A percentile compares a stretch with the other conserved stretches of the same genome.
phyloP scores from a whole-genome alignment of 2,888 invertebrate genomes.

The Timema cristinae region DNA sequence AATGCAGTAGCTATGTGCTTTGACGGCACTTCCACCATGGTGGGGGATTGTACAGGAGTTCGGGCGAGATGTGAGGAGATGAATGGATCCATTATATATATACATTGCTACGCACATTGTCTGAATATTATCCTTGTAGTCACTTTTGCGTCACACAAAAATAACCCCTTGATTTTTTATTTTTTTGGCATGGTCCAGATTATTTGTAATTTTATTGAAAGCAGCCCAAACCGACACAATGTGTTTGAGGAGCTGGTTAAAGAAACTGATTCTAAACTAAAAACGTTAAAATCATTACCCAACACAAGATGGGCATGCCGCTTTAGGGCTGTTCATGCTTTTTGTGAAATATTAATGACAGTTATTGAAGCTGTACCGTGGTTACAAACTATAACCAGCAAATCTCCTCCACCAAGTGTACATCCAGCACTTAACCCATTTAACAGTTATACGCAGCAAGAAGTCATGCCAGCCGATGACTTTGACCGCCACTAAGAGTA shows the following conservation, averaged over 20 bases:
- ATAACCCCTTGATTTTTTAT: background rate
- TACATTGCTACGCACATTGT: constrained; percentile 7
- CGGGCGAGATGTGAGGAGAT: background rate
- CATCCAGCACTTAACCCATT: no score
- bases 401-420: no score
- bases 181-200: background rate
- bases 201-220: background rate
- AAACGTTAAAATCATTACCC: background rate
- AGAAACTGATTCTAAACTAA: background rate
- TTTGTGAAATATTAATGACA: background rate
- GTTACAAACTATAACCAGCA: no score
- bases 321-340: background rate
- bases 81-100: background rate
- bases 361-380: background rate
- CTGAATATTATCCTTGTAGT: background rate
- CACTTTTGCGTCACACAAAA: background rate
- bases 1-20: background rate
- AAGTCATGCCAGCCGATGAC: no score
- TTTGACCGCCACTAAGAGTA: no score
- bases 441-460: no score
- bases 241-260: background rate
- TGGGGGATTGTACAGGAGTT: background rate
- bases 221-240: background rate
- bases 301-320: background rate
- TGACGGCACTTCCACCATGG: background rate